Percentiles rank a stretch among this genome's conserved stretches.
phyloP scores from a whole-genome alignment of 2,888 invertebrate species.

The Acanthacorydalis orientalis region DNA sequence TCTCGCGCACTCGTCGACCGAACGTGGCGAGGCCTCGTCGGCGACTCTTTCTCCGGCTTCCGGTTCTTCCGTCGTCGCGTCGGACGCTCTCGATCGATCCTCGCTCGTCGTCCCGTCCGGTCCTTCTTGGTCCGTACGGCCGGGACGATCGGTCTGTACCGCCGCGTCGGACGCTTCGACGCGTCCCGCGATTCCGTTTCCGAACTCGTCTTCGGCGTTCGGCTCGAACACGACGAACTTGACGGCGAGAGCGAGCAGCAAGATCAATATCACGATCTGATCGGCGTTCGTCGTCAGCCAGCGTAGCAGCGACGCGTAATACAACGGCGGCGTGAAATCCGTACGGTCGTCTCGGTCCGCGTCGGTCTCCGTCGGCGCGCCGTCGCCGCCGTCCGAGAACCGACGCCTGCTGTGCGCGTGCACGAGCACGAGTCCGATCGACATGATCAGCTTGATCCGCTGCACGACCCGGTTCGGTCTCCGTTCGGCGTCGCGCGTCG shows the following conservation, averaged over 20 bases:
- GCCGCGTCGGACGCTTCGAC: neutral
- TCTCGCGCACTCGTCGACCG: neutral
- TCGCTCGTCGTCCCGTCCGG: neutral
- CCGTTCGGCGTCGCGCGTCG: conserved; percentile 57
- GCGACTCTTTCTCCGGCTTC: no score
- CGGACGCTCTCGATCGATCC: no score
- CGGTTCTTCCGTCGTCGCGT: no score
- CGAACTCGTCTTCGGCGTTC: conserved; percentile 41
- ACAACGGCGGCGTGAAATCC: no score
- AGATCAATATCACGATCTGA: conserved; percentile 73
- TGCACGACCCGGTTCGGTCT: conserved; percentile 89
- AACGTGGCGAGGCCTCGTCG: no score
- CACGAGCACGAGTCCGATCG: conserved; percentile 76
- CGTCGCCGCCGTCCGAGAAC: neutral
- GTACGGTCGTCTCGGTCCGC: neutral
- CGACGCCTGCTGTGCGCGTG: conserved; percentile 52
- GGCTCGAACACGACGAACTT: conserved; percentile 89
- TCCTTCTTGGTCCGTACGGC: neutral
- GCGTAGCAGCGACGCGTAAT: conserved; percentile 22
- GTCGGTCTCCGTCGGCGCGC: neutral
- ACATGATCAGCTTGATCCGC: conserved; percentile 90
- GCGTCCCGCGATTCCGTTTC: neutral
- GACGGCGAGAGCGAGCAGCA: conserved; percentile 65
- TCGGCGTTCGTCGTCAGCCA: conserved; percentile 81
- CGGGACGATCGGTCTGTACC: conserved; percentile 39